These are phyloP conservation scores for Coregonus sp. DNA, from an alignment of 2,797 vertebrate species.

Conservation along the genomic window DNA sequence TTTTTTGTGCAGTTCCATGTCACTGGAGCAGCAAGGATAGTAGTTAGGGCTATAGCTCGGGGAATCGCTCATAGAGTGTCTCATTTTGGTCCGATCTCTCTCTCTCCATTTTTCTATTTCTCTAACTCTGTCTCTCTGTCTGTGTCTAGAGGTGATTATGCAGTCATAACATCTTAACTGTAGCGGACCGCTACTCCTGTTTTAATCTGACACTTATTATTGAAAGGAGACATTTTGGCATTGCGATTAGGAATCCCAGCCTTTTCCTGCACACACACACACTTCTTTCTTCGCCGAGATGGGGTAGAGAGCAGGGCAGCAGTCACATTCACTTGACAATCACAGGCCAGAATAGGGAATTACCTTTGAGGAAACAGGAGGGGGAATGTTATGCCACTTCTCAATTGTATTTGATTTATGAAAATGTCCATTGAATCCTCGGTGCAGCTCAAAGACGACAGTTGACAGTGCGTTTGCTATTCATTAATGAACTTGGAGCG, in stretches of 20 bases:
- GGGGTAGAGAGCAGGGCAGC: conserved; percentile 14
- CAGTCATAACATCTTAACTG: conserved; percentile 73
- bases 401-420: conserved; percentile 53
- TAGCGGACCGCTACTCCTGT: conserved; percentile 75
- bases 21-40: conserved; percentile 61
- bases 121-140: background rate
- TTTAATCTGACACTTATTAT: conserved; percentile 82
- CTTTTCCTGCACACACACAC: no score
- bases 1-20: conserved; percentile 70
- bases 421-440: conserved; percentile 56
- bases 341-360: conserved; percentile 37
- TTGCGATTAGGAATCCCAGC: conserved; percentile 49
- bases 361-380: conserved; percentile 34
- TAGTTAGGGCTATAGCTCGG: conserved; percentile 26
- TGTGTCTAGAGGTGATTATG: conserved; percentile 77
- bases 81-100: no score
- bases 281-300: no score
- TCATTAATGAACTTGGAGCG: background rate
- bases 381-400: conserved; percentile 54
- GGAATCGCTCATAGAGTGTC: conserved; percentile 69
- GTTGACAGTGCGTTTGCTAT: conserved; percentile 24
- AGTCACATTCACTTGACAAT: conserved; percentile 43
- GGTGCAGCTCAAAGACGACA: conserved; percentile 23
- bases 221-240: conserved; percentile 80
- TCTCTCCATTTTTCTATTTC: no score